Base-by-base conservation (phyloP, 2,888 invertebrate genomes). In the Tetheella fluctuosa region DNA sequence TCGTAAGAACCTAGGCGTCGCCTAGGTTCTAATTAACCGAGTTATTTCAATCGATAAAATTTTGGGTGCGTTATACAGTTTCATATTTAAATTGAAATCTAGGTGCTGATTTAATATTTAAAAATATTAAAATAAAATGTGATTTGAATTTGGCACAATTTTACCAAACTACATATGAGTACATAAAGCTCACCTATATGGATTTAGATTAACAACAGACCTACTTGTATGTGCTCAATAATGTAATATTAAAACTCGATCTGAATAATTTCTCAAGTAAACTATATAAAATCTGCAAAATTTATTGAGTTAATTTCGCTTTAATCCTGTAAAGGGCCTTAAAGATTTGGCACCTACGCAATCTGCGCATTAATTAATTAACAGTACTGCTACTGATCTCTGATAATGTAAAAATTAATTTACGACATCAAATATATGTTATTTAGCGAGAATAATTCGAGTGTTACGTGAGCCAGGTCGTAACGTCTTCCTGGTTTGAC, bases 401-500 rank as follows among this genome's bases (percentile, higher is more conserved):
- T 55, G 34, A 55, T 55, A 55, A 55, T 58, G 57, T 60, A 34
- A 53, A 55, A 58, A 59, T 59, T 59, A 69, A 76, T 79, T 74
- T 75, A 77, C 56, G 59, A 59, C 69, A 75, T 64, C 59, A 67
- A 69, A 71, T 69, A 69, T 64, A 68, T 64, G 67, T 77, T 74
- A 76, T 76, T 77, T 76, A 74, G 64, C 69, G 67, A 63, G 69
- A 72, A 73, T 76, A 67, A 73, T 74, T 64, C 64, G 65, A 59
- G 57, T 64, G 68, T 74, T 76, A 73, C 68, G 74, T 71, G 71
- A 74, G 77, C 76, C 77, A 81, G 77, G 76, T 74, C 73, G 70
- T 48, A 65, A 63, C 60, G 69, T 74, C 84, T 89, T 89, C 86
- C 86, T 85, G 84, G 83, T 86, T 82, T 74, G 72, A 62, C 70